A percentile compares a stretch with the other conserved stretches of the same genome.
Conservation (phyloP, 2,113 vertebrate genomes). For the Micronycteris hirsuta region DNA sequence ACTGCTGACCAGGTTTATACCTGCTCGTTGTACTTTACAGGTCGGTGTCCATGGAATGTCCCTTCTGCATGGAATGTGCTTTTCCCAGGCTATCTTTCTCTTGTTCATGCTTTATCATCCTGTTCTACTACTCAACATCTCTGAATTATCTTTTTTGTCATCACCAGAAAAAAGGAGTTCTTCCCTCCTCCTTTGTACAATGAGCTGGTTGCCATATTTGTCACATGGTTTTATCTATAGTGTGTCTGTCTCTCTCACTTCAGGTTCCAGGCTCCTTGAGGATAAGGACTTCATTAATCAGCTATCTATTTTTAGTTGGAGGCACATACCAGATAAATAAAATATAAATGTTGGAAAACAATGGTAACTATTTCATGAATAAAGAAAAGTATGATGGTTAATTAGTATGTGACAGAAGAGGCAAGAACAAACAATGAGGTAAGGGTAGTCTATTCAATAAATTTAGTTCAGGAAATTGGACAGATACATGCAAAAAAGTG, state of each 20-base stretch:
- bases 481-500: not conserved
- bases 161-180: not conserved
- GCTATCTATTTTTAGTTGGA: not conserved
- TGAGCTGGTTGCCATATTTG: not conserved
- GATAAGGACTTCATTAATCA: not conserved
- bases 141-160: not conserved
- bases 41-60: no score
- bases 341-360: not conserved
- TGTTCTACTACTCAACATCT: not conserved
- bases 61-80: not conserved
- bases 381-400: not conserved
- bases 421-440: not conserved
- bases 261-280: not conserved
- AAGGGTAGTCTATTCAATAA: not conserved
- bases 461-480: not conserved
- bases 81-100: not conserved
- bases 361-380: not conserved
- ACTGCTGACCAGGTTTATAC: not conserved
- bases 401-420: not conserved
- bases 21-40: not conserved
- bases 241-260: not conserved
- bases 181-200: not conserved
- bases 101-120: not conserved
- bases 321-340: not conserved
- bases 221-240: not conserved